These are phyloP conservation scores for Sebastes reedi DNA, from an alignment of 2,797 vertebrate genomes.

Conservation along the genomic window DNA sequence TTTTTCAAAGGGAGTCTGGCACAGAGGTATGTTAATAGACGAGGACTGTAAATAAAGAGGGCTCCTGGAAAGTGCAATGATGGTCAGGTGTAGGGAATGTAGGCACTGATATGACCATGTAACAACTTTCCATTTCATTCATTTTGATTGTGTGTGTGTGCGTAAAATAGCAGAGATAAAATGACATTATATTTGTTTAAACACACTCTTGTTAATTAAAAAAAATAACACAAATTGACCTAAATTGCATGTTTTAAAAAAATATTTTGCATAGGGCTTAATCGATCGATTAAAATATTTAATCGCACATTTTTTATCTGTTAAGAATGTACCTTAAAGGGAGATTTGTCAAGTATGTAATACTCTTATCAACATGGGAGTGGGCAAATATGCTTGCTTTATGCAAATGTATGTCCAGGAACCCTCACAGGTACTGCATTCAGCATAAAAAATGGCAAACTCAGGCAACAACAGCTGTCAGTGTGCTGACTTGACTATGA, in stretches of 20 bases:
- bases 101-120: not conserved
- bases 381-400: too few relatives aligned
- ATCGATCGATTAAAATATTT: too few relatives aligned
- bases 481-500: too few relatives aligned
- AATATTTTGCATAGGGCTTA: not conserved
- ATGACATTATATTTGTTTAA: not conserved
- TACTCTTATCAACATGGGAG: too few relatives aligned
- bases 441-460: too few relatives aligned
- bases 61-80: not conserved
- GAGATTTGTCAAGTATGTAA: too few relatives aligned
- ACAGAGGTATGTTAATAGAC: slow-evolving; percentile 36
- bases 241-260: not conserved
- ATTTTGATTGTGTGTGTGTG: too few relatives aligned
- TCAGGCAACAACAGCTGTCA: too few relatives aligned
- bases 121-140: not conserved
- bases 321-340: too few relatives aligned
- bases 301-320: too few relatives aligned
- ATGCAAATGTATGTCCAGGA: too few relatives aligned
- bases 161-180: not conserved
- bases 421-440: too few relatives aligned
- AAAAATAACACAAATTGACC: not conserved
- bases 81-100: not conserved
- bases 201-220: not conserved
- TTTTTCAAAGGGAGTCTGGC: slow-evolving; percentile 12
- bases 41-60: not conserved